Base-by-base conservation (phyloP, 1,140 invertebrate genomes). In the Cherax destructor region DNA sequence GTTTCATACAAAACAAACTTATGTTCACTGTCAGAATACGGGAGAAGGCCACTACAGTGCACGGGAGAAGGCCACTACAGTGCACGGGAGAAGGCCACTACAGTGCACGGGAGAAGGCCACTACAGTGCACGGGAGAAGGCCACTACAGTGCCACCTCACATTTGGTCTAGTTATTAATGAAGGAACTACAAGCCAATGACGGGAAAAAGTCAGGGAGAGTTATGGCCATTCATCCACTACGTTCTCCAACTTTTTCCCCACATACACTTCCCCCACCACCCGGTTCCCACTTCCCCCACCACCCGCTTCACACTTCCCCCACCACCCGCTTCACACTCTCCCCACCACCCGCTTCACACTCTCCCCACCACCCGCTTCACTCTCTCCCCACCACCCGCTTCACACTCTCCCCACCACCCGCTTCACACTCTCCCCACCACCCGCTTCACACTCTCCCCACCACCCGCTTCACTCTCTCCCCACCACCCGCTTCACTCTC, bases 81-180 rank as follows among this genome's bases (percentile, higher is more conserved):
- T 79, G 85, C 76, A n/a, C n/a, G n/a, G n/a, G n/a, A n/a, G n/a
- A n/a, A n/a, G n/a, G 84, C 85, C n/a, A 87, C 74, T 79, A 87
- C 85, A 87, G 85, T 79, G 85, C 76, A n/a, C n/a, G n/a, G n/a
- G n/a, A n/a, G n/a, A n/a, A n/a, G n/a, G n/a, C n/a, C n/a, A n/a
- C n/a, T n/a, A n/a, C n/a, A n/a, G n/a, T n/a, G n/a, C n/a, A 21
- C 65, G 72, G 41, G 61, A 6, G 69, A 85, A 65, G 81, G 84
- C 85, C n/a, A 87, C 74, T 79, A 87, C 85, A 87, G 85, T 79
- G 85, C 76, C 85, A 87, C 76, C 85, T 87, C 79, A 87, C 74
- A 79, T 76, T 79, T 74, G 3, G 24, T 72, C 85, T 87, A 49
- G 85, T 87, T 87, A 87, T 87, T 87, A 87, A 87, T 87, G 85